Evolutionary conservation across 2,113 vertebrate species (phyloP).

Genomic region (Eclectus roratus): DNA sequence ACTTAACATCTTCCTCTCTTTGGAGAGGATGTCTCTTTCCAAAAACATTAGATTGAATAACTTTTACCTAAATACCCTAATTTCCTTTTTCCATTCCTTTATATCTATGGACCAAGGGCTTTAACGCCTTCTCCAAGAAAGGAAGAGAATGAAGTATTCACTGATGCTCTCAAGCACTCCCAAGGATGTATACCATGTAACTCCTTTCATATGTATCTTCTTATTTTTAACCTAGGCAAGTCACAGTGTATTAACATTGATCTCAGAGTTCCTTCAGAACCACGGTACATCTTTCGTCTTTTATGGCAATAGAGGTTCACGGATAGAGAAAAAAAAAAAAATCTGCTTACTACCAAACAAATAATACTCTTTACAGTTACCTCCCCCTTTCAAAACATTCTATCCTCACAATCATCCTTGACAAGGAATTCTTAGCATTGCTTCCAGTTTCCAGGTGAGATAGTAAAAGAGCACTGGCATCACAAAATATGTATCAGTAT

Average conservation of each 20-base stretch:
- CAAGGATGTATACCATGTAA: neutral
- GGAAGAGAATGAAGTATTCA: neutral
- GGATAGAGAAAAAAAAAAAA: neutral
- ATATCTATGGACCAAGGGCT: neutral
- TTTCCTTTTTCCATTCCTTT: neutral
- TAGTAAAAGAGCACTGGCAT: neutral
- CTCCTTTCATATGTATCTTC: neutral
- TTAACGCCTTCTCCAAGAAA: conserved; percentile 15
- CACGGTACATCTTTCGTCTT: neutral
- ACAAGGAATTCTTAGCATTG: neutral
- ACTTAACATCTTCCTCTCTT: neutral
- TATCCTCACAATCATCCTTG: neutral
- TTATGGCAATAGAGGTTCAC: neutral
- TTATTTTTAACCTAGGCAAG: neutral
- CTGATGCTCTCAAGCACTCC: neutral
- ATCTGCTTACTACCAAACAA: neutral
- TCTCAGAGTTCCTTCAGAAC: neutral
- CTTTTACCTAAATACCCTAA: neutral
- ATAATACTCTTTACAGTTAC: neutral
- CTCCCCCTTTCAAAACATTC: neutral
- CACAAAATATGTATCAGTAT: neutral
- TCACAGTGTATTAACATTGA: neutral
- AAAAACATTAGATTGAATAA: neutral
- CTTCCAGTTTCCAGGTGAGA: neutral
- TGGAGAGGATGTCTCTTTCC: neutral